phyloP scores from a whole-genome alignment of 2,113 vertebrate genomes.

The Ageneiosus marmoratus region DNA sequence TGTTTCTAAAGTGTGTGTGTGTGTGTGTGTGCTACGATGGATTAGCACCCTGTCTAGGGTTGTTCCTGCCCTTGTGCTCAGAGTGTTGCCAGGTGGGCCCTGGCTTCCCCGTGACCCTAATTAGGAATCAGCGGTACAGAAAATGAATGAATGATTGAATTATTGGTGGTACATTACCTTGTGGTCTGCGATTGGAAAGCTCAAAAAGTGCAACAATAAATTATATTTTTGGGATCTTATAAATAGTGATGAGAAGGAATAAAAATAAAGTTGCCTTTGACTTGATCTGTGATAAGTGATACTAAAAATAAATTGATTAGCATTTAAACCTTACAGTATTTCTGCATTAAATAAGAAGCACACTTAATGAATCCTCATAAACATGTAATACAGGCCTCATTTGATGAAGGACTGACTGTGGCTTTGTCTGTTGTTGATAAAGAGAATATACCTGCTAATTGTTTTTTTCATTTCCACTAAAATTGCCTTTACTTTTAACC shows the following conservation, averaged over 20 bases:
- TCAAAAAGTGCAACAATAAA: background rate
- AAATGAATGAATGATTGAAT: too few relatives aligned
- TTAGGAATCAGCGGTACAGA: too few relatives aligned
- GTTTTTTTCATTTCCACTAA: background rate
- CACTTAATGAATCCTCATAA: background rate
- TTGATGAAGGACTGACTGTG: conserved; percentile 1
- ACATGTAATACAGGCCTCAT: background rate
- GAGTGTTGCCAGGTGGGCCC: too few relatives aligned
- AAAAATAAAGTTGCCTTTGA: background rate
- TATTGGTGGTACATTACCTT: background rate
- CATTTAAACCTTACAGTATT: background rate
- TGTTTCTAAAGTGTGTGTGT: too few relatives aligned
- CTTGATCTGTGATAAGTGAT: background rate
- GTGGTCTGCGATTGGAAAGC: background rate
- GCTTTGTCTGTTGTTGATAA: conserved; percentile 2
- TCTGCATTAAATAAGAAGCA: background rate
- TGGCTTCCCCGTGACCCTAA: too few relatives aligned
- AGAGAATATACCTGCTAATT: background rate
- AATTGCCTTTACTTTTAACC: background rate
- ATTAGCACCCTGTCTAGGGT: too few relatives aligned
- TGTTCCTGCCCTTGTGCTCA: too few relatives aligned
- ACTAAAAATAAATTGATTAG: background rate
- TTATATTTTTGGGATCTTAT: background rate
- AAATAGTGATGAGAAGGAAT: background rate
- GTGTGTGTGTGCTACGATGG: too few relatives aligned